phyloP scores from a whole-genome alignment of 2,888 invertebrate genomes.

The Glyphotaelius pellucidus region DNA sequence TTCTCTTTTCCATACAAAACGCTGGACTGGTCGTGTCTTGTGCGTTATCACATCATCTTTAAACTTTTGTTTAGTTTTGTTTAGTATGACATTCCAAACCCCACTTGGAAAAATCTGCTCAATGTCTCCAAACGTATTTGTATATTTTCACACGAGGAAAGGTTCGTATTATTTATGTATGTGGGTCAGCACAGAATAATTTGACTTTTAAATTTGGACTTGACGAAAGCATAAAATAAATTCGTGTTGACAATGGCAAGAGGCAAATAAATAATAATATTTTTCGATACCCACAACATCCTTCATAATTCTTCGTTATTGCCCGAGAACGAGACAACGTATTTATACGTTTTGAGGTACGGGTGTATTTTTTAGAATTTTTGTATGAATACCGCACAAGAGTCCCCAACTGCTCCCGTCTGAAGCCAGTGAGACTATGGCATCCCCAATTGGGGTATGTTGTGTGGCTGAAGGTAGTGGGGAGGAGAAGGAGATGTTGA shows the following conservation, averaged over 20 bases:
- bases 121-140: background rate
- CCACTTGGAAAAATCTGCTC: background rate
- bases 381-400: too few relatives aligned
- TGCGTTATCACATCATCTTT: too few relatives aligned
- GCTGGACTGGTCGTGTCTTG: too few relatives aligned
- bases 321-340: too few relatives aligned
- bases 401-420: too few relatives aligned
- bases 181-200: background rate
- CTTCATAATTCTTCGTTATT: background rate
- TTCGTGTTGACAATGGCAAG: background rate
- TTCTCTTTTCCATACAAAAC: background rate
- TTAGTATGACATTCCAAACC: background rate
- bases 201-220: background rate
- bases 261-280: background rate
- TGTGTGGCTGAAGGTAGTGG: too few relatives aligned
- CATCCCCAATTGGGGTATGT: too few relatives aligned
- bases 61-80: too few relatives aligned
- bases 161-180: background rate
- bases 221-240: background rate
- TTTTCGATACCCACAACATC: background rate
- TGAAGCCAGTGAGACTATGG: too few relatives aligned
- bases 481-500: too few relatives aligned
- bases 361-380: too few relatives aligned
- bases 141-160: background rate
- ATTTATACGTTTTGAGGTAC: too few relatives aligned